Conservation (phyloP, 2,113 vertebrate genomes). For the Chamaea fasciata region DNA sequence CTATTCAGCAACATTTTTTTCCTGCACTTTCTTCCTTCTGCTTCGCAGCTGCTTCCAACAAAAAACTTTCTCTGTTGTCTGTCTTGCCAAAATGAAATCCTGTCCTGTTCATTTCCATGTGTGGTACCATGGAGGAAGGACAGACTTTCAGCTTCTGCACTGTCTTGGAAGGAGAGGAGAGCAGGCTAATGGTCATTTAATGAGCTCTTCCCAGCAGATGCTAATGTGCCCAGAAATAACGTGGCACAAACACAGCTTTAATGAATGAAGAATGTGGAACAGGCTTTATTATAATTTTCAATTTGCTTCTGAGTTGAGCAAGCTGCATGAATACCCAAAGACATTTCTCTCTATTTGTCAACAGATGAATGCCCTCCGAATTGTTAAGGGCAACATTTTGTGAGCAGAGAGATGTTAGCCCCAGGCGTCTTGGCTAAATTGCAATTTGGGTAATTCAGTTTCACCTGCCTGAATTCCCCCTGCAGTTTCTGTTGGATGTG, state of each 20-base stretch:
- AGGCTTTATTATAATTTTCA: slow-evolving; percentile 47
- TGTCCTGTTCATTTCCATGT: not conserved
- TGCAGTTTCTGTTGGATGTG: slow-evolving; percentile 20
- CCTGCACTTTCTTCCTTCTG: not conserved
- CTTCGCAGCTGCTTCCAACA: not conserved
- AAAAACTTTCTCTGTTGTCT: not conserved
- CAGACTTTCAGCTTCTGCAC: not conserved
- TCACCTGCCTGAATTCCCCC: slow-evolving; percentile 60
- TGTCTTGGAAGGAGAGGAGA: slow-evolving; percentile 13
- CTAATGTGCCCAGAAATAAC: not conserved
- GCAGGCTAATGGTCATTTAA: slow-evolving; percentile 20
- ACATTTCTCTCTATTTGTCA: slow-evolving; percentile 42
- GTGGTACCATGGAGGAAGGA: not conserved
- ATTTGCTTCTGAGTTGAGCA: slow-evolving; percentile 9
- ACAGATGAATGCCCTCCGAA: slow-evolving; percentile 48
- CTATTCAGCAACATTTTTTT: not conserved
- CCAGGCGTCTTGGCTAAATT: slow-evolving; percentile 59
- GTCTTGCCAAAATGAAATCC: not conserved
- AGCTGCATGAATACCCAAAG: slow-evolving; percentile 2
- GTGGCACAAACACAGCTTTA: slow-evolving; percentile 15
- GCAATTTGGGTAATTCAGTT: slow-evolving; percentile 56
- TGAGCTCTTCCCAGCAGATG: slow-evolving; percentile 19
- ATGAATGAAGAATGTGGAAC: slow-evolving; percentile 29
- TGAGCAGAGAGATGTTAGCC: not conserved
- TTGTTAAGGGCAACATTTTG: slow-evolving; percentile 39